Base-by-base conservation (phyloP, 2,888 invertebrate genomes). In the Melanargia galathea region DNA sequence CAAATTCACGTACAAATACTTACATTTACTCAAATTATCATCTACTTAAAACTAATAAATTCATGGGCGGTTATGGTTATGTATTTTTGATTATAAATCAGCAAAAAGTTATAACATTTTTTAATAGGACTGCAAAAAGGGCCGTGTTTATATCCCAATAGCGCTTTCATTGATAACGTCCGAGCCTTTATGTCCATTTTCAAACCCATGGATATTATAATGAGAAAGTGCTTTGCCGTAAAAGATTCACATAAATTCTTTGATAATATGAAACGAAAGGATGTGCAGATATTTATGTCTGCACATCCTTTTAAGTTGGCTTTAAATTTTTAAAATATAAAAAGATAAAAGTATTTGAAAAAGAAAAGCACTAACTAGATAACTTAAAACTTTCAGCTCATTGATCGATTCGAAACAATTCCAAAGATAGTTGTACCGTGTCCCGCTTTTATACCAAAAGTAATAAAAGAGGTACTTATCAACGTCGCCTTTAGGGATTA, bases 111-210 rank as follows among this genome's bases (percentile, higher is more conserved):
- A 51, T 33, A 51, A 66, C 30, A 62, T 60, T 64, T 55, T n/a
- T 60, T 60, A 64, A 65, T 64, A 56, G 61, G 46, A 55, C 45
- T 65, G 59, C 55, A 56, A 56, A 63, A 63, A 61, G 55, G 57
- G 40, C 62, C 60, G 54, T 49, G 52, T 65, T 66, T 69, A 56
- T 63, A 60, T 40, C 22, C 55, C 35, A 61, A 63, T 64, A 64
- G 48, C 52, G 57, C 63, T 58, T 57, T 59, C 60, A 61, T 62
- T 62, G 64, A 66, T 64, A 66, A 64, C 60, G 59, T 60, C 38
- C 45, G 51, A 43, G 26, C 64, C 46, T 60, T 65, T 55, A 60
- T 64, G 58, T 66, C 51, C 54, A 68, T 56, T 61, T 59, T 60
- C 61, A 64, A 59, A 56, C 61, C 58, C 65, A 67, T 64, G 62